Evolutionary conservation across 2,113 vertebrate genomes (phyloP), one percentile per base, ranked within the genome.

Genomic region (Gnathonemus longibarbis): DNA sequence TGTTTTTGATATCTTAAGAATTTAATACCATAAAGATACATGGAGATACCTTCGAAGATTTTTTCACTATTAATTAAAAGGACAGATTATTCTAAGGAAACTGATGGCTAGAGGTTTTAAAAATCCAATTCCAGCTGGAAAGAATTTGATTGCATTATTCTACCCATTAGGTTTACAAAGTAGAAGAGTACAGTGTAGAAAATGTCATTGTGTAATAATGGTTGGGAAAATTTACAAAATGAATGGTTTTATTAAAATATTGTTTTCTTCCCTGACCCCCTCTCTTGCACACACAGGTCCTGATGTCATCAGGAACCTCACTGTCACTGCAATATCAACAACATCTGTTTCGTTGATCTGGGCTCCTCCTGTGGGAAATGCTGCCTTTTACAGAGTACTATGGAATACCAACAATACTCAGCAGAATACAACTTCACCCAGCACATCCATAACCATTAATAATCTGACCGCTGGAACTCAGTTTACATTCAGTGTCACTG

Each of bases 401-500:
- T 84, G 80, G 42, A 84, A 84, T 45, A 0, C 0, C 19, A 45
- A 6, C 42, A 84, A 1, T 45, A 46, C 83, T 62, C 58, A 27
- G 8, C 58, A 11, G 58, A 66, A 10, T 66, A 66, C 58, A 5
- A 74, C 31, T 31, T 35, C 5, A 24, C 27, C 1, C 1, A 70
- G 5, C 31, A 39, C 31, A 27, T 86, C 6, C 9, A 19, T 52
- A 46, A 49, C 11, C 0, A 74, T 74, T 24, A 84, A 0, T 84
- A 39, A 5, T 21, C 94, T 95, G 85, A 50, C 0, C 5, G 90
- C 93, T 0, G 95, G 95, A 87, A 93, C 93, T 42, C 52, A 86
- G 0, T 94, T 91, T 90, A 89, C 15, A 8, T 93, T 95, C 91
- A 94, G 92, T 89, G 93, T 95, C 21, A 89, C 19, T 42, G 93